Evolutionary conservation across 1,140 invertebrate species (phyloP).

Genomic region (Armadillidium nasatum): DNA sequence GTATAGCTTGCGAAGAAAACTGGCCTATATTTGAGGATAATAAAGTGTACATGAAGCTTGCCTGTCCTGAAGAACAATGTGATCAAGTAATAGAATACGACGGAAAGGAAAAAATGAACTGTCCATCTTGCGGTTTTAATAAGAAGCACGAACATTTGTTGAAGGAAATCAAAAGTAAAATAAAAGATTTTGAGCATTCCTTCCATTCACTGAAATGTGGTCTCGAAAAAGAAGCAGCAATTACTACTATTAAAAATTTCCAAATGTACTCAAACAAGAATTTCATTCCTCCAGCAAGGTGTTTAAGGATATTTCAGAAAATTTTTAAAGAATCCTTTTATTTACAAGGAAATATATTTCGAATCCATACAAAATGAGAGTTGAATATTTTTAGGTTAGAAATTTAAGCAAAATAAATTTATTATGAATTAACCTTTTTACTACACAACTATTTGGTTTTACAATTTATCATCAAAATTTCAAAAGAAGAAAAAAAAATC

Average conservation of each 20-base stretch:
- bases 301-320: background rate
- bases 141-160: background rate
- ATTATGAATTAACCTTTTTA: too few species aligned
- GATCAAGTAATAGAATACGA: background rate
- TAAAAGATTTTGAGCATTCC: background rate
- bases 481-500: too few species aligned
- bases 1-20: slow-evolving; percentile 55
- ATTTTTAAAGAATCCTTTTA: too few species aligned
- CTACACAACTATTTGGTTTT: too few species aligned
- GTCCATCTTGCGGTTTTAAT: background rate
- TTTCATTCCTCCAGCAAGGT: background rate
- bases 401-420: too few species aligned
- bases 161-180: background rate
- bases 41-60: background rate
- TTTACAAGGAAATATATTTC: too few species aligned
- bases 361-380: too few species aligned
- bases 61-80: background rate
- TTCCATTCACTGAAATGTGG: background rate
- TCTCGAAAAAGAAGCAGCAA: background rate
- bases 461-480: too few species aligned
- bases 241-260: background rate
- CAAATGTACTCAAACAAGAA: background rate
- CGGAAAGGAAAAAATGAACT: background rate
- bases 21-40: slow-evolving; percentile 50
- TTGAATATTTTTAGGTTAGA: too few species aligned